Evolutionary conservation across 2,797 vertebrate genomes (phyloP).

Genomic region (Benthosema pterotum): DNA sequence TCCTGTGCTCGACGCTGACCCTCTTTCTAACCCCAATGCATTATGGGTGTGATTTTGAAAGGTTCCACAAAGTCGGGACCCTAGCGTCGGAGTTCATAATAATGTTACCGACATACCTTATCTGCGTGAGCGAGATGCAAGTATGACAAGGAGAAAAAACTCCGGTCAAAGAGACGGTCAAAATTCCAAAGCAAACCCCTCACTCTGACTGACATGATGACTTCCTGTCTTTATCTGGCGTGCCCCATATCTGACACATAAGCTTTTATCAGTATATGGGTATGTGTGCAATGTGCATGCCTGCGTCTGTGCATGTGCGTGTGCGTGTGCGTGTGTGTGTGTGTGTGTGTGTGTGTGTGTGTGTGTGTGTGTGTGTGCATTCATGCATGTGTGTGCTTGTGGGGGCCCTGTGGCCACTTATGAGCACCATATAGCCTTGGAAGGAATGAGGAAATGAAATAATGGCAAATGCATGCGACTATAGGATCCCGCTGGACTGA

Average conservation of each 20-base stretch:
- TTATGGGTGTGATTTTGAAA: constrained; percentile 44
- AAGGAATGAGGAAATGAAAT: constrained; percentile 64
- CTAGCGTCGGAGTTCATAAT: constrained; percentile 48
- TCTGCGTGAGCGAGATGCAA: constrained; percentile 25
- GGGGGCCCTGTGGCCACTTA: constrained; percentile 8
- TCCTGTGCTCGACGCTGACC: constrained; percentile 43
- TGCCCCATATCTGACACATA: constrained; percentile 52
- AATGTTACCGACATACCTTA: constrained; percentile 50
- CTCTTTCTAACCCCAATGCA: constrained; percentile 17
- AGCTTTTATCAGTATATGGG: constrained; percentile 39
- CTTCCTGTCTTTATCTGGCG: constrained; percentile 58
- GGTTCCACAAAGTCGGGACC: constrained; percentile 34
- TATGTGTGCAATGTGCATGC: background rate
- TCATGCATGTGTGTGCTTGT: constrained; percentile 20
- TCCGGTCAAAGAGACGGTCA: constrained; percentile 53
- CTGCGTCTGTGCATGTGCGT: background rate
- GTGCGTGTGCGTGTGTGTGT: constrained; percentile 30
- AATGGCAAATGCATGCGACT: constrained; percentile 47
- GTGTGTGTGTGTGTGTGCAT: constrained; percentile 6
- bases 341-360: constrained; percentile 20
- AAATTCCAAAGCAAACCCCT: constrained; percentile 62
- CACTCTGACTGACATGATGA: constrained; percentile 56
- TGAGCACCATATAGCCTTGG: constrained; percentile 43
- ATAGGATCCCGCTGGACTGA: constrained; percentile 38
- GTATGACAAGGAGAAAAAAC: constrained; percentile 45